These are phyloP conservation scores for Bolborhynchus lineola DNA, from an alignment of 2,113 vertebrate genomes.

Conservation along the genomic window DNA sequence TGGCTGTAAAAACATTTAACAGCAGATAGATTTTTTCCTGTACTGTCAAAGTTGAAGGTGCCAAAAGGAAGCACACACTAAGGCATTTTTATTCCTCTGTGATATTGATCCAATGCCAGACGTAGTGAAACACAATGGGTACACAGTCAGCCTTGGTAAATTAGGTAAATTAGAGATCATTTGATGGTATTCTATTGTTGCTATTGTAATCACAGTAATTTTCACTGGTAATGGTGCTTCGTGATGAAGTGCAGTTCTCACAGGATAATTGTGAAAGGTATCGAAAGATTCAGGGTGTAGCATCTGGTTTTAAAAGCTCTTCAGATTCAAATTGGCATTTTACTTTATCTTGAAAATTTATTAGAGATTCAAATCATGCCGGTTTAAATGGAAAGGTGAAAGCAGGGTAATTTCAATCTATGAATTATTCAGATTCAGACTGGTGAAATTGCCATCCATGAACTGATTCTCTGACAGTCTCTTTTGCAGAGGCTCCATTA, in stretches of 20 bases:
- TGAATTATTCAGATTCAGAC: conserved; percentile 87
- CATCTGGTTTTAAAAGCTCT: conserved; percentile 83
- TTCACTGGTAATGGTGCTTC: conserved; percentile 76
- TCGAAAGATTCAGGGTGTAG: conserved; percentile 73
- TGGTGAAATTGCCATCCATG: conserved; percentile 79
- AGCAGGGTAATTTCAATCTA: conserved; percentile 84
- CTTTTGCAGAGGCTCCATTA: conserved; percentile 77
- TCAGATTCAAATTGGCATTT: conserved; percentile 83
- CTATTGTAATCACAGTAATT: conserved; percentile 80
- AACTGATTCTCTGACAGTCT: conserved; percentile 78
- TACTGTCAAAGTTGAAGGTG: conserved; percentile 44
- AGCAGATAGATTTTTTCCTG: not conserved
- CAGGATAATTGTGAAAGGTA: conserved; percentile 77
- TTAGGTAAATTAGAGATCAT: conserved; percentile 76
- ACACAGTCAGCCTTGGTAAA: conserved; percentile 74
- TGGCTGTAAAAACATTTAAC: conserved; percentile 9
- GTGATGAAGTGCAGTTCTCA: conserved; percentile 77
- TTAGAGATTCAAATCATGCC: conserved; percentile 84
- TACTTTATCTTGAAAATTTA: conserved; percentile 82
- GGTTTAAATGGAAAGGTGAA: conserved; percentile 84
- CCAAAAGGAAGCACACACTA: conserved; percentile 1
- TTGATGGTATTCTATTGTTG: conserved; percentile 77
- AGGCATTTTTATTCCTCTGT: conserved; percentile 58
- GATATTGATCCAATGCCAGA: conserved; percentile 64
- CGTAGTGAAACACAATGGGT: conserved; percentile 55